Evolutionary conservation across 2,797 vertebrate species (phyloP).

Genomic region (Chelon auratus): DNA sequence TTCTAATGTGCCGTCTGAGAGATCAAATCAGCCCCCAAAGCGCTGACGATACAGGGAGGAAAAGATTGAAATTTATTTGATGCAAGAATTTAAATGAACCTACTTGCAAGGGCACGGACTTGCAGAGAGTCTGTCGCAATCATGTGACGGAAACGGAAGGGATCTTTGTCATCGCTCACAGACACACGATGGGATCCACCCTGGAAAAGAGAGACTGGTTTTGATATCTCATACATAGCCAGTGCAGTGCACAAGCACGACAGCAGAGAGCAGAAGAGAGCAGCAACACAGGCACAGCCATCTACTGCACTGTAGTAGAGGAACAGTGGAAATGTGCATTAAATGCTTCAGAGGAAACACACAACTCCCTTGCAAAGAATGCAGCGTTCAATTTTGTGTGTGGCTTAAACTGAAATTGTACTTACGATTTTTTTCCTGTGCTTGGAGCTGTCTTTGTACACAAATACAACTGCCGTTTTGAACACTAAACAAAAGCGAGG

Average conservation of each 20-base stretch:
- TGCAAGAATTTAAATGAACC: conserved; percentile 30
- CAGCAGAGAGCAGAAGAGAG: conserved; percentile 63
- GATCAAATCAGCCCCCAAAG: background rate
- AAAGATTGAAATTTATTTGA: background rate
- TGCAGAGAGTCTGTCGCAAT: conserved; percentile 94
- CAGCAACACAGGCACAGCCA: background rate
- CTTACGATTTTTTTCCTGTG: conserved; percentile 96
- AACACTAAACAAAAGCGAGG: conserved; percentile 85
- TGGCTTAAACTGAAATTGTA: conserved; percentile 41
- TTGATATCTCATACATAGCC: background rate
- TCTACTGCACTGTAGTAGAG: background rate
- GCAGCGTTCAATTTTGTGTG: background rate
- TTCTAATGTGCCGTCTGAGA: background rate
- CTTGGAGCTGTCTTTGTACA: conserved; percentile 95
- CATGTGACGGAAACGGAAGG: conserved; percentile 96
- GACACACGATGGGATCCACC: conserved; percentile 91
- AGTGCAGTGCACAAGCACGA: conserved; percentile 36
- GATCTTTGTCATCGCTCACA: conserved; percentile 92
- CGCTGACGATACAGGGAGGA: background rate
- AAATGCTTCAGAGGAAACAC: conserved; percentile 15
- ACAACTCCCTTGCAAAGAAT: background rate
- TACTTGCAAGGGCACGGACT: conserved; percentile 89
- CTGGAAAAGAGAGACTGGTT: conserved; percentile 73
- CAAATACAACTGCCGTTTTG: conserved; percentile 96
- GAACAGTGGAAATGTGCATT: background rate